Percentiles rank a stretch among this genome's conserved stretches.
Evolutionary conservation across 2,888 invertebrate genomes (phyloP).

Genomic region (Phytoseiulus persimilis): DNA sequence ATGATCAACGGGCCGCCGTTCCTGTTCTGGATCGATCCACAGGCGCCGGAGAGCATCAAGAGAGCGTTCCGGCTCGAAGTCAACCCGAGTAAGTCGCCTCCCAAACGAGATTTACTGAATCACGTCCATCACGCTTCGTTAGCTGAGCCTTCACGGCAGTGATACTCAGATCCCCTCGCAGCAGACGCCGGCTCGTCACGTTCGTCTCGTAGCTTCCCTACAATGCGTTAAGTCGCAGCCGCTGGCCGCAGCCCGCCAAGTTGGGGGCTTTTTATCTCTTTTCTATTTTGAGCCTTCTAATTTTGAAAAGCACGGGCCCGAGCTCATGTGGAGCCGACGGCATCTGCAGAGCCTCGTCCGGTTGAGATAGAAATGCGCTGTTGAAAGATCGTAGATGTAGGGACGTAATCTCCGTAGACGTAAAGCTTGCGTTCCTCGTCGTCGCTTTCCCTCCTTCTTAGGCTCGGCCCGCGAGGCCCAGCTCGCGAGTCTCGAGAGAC

Average conservation of each 20-base stretch:
- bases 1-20: slow-evolving; percentile 71
- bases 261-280: neutral
- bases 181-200: neutral
- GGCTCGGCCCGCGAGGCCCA: neutral
- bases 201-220: neutral
- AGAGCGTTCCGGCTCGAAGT: slow-evolving; percentile 54
- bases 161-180: neutral
- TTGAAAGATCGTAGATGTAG: neutral
- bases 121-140: neutral
- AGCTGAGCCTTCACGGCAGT: neutral
- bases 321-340: neutral
- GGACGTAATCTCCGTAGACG: neutral
- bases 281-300: neutral
- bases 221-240: neutral
- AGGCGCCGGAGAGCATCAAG: slow-evolving; percentile 62
- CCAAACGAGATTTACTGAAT: neutral
- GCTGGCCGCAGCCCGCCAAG: neutral
- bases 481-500: neutral
- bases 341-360: neutral
- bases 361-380: neutral
- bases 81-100: slow-evolving; percentile 48
- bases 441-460: neutral
- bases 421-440: neutral
- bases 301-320: neutral
- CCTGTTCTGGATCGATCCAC: slow-evolving; percentile 61